Conservation (phyloP, 1,140 invertebrate genomes). For the Panagrolaimus sp. region DNA sequence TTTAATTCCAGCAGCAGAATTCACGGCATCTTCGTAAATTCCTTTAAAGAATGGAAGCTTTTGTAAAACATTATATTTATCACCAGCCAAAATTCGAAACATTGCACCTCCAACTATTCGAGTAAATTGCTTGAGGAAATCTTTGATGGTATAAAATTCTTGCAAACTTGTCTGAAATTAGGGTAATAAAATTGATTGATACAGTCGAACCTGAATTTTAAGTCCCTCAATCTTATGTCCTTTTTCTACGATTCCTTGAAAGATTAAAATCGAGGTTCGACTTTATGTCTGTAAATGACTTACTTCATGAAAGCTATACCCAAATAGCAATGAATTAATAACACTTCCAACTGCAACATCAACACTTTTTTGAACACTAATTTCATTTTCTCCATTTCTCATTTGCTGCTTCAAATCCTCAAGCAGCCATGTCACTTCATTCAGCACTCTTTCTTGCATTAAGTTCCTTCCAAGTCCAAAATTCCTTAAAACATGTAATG, state of each 20-base stretch:
- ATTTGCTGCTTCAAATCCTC: constrained; percentile 19
- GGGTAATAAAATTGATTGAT: too few species aligned
- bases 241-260: too few species aligned
- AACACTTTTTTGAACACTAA: constrained; percentile 3
- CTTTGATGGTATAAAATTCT: background rate
- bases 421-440: constrained; percentile 23
- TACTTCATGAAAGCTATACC: constrained; percentile 19
- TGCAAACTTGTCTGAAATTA: background rate
- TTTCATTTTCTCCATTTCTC: background rate
- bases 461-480: constrained; percentile 41
- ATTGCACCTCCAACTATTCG: background rate
- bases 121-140: too few species aligned
- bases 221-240: too few species aligned
- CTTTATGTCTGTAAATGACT: too few species aligned
- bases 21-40: background rate
- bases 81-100: background rate
- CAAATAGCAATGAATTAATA: constrained; percentile 24
- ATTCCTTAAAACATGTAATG: constrained; percentile 35
- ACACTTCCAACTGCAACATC: constrained; percentile 26
- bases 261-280: too few species aligned
- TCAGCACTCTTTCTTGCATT: constrained; percentile 24
- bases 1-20: background rate
- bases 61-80: background rate
- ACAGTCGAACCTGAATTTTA: too few species aligned
- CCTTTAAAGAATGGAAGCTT: background rate